A percentile compares a stretch with the other conserved stretches of the same genome.
Conservation (phyloP, 2,888 invertebrate species). For the Endomychus coccineus region DNA sequence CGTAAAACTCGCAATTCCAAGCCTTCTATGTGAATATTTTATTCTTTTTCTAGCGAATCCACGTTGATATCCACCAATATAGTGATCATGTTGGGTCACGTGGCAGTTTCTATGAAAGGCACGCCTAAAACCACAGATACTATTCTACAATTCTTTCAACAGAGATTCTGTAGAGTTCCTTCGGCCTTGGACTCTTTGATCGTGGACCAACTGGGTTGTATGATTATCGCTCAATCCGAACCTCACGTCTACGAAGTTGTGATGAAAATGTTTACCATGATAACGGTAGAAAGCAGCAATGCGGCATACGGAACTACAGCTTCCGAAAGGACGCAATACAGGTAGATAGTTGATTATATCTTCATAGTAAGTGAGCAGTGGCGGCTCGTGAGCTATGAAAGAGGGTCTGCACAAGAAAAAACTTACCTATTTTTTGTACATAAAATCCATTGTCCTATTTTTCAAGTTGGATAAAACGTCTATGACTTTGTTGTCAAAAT, state of each 20-base stretch:
- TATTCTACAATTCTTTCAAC: constrained; percentile 94
- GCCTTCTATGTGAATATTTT: constrained; percentile 1
- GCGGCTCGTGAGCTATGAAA: too few species aligned
- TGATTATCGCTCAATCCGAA: constrained; percentile 91
- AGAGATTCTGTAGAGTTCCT: constrained; percentile 88
- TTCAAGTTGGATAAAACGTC: too few species aligned
- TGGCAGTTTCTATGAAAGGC: constrained; percentile 89
- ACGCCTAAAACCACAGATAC: constrained; percentile 92
- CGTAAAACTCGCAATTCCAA: constrained; percentile 13
- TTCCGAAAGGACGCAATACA: constrained; percentile 54
- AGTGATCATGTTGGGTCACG: constrained; percentile 93
- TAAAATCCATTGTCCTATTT: too few species aligned
- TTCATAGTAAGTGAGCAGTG: too few species aligned
- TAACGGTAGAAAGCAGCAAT: constrained; percentile 87
- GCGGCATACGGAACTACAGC: constrained; percentile 59
- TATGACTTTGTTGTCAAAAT: too few species aligned
- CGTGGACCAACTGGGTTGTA: constrained; percentile 95
- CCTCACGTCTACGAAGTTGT: constrained; percentile 84
- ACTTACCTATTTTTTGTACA: too few species aligned
- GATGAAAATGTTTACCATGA: constrained; percentile 96
- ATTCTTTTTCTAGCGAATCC: constrained; percentile 66
- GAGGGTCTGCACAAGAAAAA: too few species aligned
- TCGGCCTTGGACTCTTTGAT: constrained; percentile 89
- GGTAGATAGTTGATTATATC: constrained; percentile 35
- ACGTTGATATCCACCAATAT: constrained; percentile 93